Conservation (phyloP, 92 coral and sea anemone species). For the Zoanthus sociatus region DNA sequence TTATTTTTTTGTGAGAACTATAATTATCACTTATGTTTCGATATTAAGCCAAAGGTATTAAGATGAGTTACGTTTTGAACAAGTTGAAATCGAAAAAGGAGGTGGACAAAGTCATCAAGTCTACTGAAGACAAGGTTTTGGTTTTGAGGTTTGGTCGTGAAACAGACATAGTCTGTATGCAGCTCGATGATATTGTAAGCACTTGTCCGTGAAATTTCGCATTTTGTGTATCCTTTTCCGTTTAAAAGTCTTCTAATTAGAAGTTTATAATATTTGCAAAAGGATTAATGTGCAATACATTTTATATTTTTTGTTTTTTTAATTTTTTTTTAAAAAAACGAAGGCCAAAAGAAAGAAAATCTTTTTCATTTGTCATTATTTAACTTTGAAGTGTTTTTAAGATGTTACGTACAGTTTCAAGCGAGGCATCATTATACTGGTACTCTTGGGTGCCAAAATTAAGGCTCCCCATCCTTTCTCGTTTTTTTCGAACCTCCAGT, state of each 20-base stretch:
- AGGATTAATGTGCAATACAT: background rate
- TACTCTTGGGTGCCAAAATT: no score
- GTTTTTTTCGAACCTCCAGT: no score
- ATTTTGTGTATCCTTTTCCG: slow-evolving; percentile 22
- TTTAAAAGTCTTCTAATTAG: background rate
- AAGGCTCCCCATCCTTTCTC: no score
- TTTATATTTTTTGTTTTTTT: no score
- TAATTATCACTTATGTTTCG: no score
- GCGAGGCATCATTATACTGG: no score
- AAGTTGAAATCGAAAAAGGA: slow-evolving; percentile 86
- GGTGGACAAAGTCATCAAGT: slow-evolving; percentile 90
- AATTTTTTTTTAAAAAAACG: no score
- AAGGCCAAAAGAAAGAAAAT: no score
- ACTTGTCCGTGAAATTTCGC: background rate
- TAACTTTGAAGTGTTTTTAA: no score
- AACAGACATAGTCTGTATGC: slow-evolving; percentile 88
- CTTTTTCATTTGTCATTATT: no score
- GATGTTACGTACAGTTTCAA: no score
- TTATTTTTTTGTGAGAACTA: no score
- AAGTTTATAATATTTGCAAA: background rate
- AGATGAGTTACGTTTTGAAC: slow-evolving; percentile 89
- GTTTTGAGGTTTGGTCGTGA: slow-evolving; percentile 96
- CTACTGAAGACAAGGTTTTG: slow-evolving; percentile 94
- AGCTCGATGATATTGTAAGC: slow-evolving; percentile 96
- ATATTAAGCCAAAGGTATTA: background rate